Evolutionary conservation across 1,140 invertebrate species (phyloP).

Genomic region (Copidosoma floridanum): DNA sequence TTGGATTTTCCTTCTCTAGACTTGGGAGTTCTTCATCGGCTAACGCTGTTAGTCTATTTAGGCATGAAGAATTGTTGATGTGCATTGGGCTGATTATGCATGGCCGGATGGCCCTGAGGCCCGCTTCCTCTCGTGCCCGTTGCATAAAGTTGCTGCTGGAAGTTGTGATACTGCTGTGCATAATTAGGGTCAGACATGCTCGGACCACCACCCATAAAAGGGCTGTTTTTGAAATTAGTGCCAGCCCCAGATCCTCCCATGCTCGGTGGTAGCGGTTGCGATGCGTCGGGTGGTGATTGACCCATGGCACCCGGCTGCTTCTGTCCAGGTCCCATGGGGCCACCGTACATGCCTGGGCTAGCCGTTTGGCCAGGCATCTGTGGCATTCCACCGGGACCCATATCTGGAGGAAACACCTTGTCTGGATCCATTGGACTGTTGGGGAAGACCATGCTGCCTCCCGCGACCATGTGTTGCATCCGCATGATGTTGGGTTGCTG

Average conservation of each 20-base stretch:
- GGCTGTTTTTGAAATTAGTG: conserved; percentile 74
- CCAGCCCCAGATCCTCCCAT: conserved; percentile 65
- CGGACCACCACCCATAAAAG: conserved; percentile 79
- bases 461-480: conserved; percentile 62
- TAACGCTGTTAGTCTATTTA: conserved; percentile 45
- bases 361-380: conserved; percentile 34
- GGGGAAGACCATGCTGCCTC: conserved; percentile 53
- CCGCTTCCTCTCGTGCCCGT: conserved; percentile 73
- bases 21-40: too few species aligned
- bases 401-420: conserved; percentile 53
- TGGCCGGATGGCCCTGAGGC: conserved; percentile 44
- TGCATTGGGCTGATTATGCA: conserved; percentile 51
- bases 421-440: conserved; percentile 55
- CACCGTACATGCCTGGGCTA: conserved; percentile 49
- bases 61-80: conserved; percentile 61
- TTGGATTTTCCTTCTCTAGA: too few species aligned
- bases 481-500: conserved; percentile 56
- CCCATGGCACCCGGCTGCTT: conserved; percentile 58
- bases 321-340: conserved; percentile 33
- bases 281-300: conserved; percentile 59
- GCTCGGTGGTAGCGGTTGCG: conserved; percentile 74
- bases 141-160: conserved; percentile 91
- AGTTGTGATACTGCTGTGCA: conserved; percentile 92
- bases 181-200: conserved; percentile 87
- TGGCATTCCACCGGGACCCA: conserved; percentile 40